Evolutionary conservation across 1,140 invertebrate species (phyloP).

Genomic region (Liolophura sinensis): DNA sequence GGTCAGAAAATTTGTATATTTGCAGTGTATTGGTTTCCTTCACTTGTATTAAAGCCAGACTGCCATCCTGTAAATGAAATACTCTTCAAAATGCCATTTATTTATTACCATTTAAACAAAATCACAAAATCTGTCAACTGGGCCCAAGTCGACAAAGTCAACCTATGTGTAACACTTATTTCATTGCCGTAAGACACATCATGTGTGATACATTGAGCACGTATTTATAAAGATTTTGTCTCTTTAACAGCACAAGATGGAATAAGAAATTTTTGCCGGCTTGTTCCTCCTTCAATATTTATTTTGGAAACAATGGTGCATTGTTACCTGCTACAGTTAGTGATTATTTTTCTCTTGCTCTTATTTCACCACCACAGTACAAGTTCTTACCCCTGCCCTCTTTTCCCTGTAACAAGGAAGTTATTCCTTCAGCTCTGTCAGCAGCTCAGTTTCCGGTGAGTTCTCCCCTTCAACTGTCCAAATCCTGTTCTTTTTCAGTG

Average conservation of each 20-base stretch:
- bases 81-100: no score
- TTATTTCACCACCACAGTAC: conserved; percentile 39
- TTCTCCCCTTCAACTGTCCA: background rate
- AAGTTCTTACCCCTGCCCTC: conserved; percentile 46
- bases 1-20: no score
- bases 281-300: background rate
- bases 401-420: conserved; percentile 36
- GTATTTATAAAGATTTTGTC: background rate
- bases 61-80: background rate
- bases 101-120: no score
- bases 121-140: no score
- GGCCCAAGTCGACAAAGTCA: no score
- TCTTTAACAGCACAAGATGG: background rate
- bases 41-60: no score
- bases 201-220: background rate
- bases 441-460: conserved; percentile 39
- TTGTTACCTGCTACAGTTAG: no score
- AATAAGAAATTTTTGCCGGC: background rate
- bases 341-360: no score
- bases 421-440: conserved; percentile 28
- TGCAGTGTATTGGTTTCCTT: no score
- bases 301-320: background rate
- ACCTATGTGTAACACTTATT: no score
- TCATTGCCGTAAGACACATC: background rate
- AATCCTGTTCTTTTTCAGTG: no score